Base-by-base conservation (phyloP, 2,797 vertebrate species). In the Todus mexicanus region DNA sequence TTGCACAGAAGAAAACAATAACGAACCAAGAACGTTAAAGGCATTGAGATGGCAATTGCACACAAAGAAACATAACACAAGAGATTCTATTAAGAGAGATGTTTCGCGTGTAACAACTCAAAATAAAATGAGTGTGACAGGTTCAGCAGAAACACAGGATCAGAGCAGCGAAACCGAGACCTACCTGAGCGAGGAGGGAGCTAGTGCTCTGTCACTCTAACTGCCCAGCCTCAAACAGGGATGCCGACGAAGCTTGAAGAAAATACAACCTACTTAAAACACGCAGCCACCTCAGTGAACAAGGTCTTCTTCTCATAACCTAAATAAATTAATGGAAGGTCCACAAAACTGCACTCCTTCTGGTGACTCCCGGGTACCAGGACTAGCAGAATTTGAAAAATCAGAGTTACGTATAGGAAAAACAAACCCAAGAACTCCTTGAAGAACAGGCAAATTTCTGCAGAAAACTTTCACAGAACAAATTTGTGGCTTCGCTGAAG, bases 1-100 rank as follows among this genome's bases (percentile, higher is more conserved):
- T 85, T 87, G 90, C 90, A 75, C n/a, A 57, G 87, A 94, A 69
- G 61, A 94, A 95, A 95, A 77, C 84, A 92, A 85, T 96, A 92
- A 96, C 56, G 94, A 94, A 89, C 22, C 18, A 18, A 76, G 75
- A 83, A 72, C 48, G 73, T 92, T 84, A 85, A 92, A 96, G 59
- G 56, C 93, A 87, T 45, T 38, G 5, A 66, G 84, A 85, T 75
- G 69, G 64, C 95, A 96, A 96, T 70, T 96, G 95, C 90, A 73
- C 65, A 74, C 69, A 56, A 80, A 77, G 84, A 94, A 94, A 94
- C 70, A 75, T 65, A 94, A 92, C 72, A 80, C 17, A 43, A 54
- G 89, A 85, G 70, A 75, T 70, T 94, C 89, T 48, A 87, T 93
- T 95, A 94, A 48, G 38, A 83, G 84, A 87, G 90, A 85, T 56